A percentile compares a stretch with the other conserved stretches of the same genome.
Evolutionary conservation across 2,888 invertebrate genomes (phyloP).

Genomic region (Mythimna lalbum): DNA sequence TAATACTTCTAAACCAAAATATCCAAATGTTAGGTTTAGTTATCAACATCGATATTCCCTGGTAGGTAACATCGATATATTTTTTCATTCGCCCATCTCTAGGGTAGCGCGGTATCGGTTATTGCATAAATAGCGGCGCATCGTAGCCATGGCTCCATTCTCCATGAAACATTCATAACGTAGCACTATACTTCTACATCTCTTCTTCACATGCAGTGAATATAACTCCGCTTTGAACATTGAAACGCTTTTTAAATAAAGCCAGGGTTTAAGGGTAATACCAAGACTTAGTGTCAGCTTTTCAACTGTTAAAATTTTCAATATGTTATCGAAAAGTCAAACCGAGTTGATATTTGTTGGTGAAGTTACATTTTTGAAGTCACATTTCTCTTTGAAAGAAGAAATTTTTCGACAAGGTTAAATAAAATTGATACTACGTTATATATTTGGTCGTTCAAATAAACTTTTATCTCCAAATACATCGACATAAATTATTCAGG

Average conservation of each 20-base stretch:
- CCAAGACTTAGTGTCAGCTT: not conserved
- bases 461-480: not conserved
- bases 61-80: not conserved
- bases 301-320: not conserved
- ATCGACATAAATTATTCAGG: not conserved
- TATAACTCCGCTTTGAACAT: slow-evolving; percentile 57
- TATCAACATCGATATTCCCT: not conserved
- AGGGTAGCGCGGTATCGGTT: slow-evolving; percentile 54
- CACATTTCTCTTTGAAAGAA: not conserved
- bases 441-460: not conserved
- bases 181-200: slow-evolving; percentile 48
- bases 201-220: slow-evolving; percentile 51
- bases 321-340: not conserved
- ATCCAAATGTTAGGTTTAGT: not conserved
- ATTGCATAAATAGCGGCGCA: slow-evolving; percentile 63
- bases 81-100: not conserved
- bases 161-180: slow-evolving; percentile 68
- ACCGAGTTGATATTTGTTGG: not conserved
- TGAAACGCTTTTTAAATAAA: slow-evolving; percentile 47
- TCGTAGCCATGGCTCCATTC: slow-evolving; percentile 50
- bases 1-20: not conserved
- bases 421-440: not conserved
- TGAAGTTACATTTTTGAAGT: not conserved
- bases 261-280: not conserved
- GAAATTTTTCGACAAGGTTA: not conserved